Base-by-base conservation (phyloP, 1,140 invertebrate species). In the Trachelipus rathkii region DNA sequence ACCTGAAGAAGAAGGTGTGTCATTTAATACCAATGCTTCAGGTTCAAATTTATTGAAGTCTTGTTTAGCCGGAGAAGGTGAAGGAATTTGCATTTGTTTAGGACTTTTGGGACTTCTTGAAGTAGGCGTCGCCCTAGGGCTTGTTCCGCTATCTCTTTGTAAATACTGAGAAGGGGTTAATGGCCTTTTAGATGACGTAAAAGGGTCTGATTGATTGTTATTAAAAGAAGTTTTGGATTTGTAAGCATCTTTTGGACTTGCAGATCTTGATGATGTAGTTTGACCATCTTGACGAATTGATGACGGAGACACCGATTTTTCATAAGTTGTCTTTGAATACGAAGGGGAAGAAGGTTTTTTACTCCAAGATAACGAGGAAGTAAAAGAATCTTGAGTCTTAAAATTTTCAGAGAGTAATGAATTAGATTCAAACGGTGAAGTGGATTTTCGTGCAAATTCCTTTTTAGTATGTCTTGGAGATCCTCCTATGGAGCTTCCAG, bases 1-100 rank as follows among this genome's bases (percentile, higher is more conserved):
- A 10, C 91, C 93, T 89, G 92, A 93, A 9, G 80, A 78, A 60
- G 77, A 77, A 77, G 78, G 78, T 15, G 83, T 83, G 33, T 91
- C 91, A 84, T 91, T 94, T 89, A 94, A 92, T 13, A 92, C 93
- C 0, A 92, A 93, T 66, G 94, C 84, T 2, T 92, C 92, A 0
- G 92, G 94, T 85, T 95, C 92, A 9, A 92, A 93, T 84, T 92
- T 92, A 7, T 88, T 81, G 89, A 90, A 75, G 83, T 90, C 90
- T 4, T 89, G 84, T 33, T 91, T 88, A 84, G 92, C 92, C 23
- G 91, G 90, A 66, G 91, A 91, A n/a, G 89, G 88, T 84, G 89
- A 88, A 6, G 91, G 90, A 44, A 90, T 92, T 79, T 86, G 91
- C 9, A 90, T 90, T 15, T 91, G 91, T 68, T 77, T 79, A 87